Evolutionary conservation across 2,113 vertebrate genomes (phyloP), one percentile per base, ranked within the genome.

Genomic region (mouse (Mus musculus)): DNA sequence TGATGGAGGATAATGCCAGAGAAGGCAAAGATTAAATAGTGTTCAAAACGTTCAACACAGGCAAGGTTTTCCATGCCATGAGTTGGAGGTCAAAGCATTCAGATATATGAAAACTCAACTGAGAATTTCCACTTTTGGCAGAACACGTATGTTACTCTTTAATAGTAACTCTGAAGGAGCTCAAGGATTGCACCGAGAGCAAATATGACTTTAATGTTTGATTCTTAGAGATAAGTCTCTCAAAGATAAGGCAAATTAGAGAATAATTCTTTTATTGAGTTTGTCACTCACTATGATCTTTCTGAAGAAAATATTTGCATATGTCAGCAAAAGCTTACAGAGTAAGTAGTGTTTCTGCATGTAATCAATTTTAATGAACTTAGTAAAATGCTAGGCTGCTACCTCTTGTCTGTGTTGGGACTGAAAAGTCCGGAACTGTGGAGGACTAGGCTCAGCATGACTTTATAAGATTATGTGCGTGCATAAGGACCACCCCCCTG

Each of bases 281-380:
- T 88, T 36, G 3, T 73, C 20, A 56, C 36, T 72, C 63, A 67
- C 80, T 82, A 20, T 78, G 46, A 13, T 84, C n/a, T 42, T 90
- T 90, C 39, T 80, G 56, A 95, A 63, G 78, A 84, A 91, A 91
- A 89, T 65, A 59, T 39, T 90, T 82, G 36, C 59, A 90, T 90
- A 16, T 73, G 36, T 4, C 42, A 42, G 61, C 76, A 75, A 90
- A 88, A 17, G 39, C 54, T 76, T 77, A 56, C 46, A 75, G 42
- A 76, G 28, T 52, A 59, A 72, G 49, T 72, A 85, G 13, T 77
- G 46, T 77, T 52, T 76, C 17, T 80, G 49, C 54, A 81, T n/a
- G 22, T 63, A 88, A 67, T 54, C 46, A 46, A 49, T 54, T 87
- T 13, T 77, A 52, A 54, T 77, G 36, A 89, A 49, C 5, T 78